Evolutionary conservation across 2,113 vertebrate species (phyloP).

Genomic region (Calyptommatus sinebrachiatus): DNA sequence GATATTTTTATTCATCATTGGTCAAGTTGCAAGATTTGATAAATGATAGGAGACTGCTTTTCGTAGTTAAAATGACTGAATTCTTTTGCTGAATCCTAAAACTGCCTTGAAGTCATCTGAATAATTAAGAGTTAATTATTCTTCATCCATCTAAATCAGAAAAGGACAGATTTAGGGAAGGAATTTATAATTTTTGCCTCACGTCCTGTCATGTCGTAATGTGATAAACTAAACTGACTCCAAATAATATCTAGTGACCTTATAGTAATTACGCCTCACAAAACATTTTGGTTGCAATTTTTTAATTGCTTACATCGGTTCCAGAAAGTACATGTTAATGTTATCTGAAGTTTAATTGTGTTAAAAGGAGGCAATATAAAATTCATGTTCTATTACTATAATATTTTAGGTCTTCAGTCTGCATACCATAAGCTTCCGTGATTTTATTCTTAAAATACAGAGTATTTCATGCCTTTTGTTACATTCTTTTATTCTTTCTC

Average conservation of each 20-base stretch:
- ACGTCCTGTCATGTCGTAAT: constrained; percentile 94
- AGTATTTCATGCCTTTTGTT: constrained; percentile 15
- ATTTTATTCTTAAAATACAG: constrained; percentile 19
- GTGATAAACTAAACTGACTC: constrained; percentile 99
- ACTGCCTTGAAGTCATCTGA: constrained; percentile 99
- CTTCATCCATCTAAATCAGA: constrained; percentile 99
- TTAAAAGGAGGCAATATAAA: constrained; percentile 69
- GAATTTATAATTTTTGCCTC: constrained; percentile 99
- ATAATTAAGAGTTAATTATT: constrained; percentile 99
- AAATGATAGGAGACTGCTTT: constrained; percentile 93
- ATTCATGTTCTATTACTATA: constrained; percentile 60
- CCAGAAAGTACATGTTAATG: constrained; percentile 86
- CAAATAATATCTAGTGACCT: constrained; percentile 99
- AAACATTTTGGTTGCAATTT: constrained; percentile 90
- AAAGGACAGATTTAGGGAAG: constrained; percentile 98
- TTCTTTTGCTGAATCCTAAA: constrained; percentile 92
- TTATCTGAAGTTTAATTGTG: constrained; percentile 78
- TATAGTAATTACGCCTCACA: constrained; percentile 92
- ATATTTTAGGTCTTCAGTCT: constrained; percentile 43
- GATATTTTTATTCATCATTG: constrained; percentile 86
- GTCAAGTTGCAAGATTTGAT: constrained; percentile 93
- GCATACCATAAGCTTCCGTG: constrained; percentile 32
- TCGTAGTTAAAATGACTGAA: constrained; percentile 87
- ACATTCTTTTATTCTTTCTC: constrained; percentile 2
- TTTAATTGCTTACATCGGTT: constrained; percentile 94